phyloP scores from a whole-genome alignment of 2,888 invertebrate species.

The Andrena minutula region DNA sequence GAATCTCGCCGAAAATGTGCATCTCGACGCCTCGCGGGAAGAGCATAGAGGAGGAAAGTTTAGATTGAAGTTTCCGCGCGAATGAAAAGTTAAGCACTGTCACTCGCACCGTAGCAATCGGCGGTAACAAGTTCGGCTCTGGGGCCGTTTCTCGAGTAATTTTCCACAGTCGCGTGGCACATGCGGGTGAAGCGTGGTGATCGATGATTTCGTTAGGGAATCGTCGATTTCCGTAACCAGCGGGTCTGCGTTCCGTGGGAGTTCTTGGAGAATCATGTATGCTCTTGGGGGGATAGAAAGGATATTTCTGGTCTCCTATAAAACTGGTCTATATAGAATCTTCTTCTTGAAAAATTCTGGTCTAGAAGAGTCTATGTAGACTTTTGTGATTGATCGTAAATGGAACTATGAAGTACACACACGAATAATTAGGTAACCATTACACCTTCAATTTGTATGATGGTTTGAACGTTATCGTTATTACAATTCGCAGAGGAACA shows the following conservation, averaged over 20 bases:
- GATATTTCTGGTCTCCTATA: too few species aligned
- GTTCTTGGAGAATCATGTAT: not conserved
- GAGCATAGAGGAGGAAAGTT: slow-evolving; percentile 72
- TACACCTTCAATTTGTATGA: too few species aligned
- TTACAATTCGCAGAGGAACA: too few species aligned
- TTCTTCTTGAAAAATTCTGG: too few species aligned
- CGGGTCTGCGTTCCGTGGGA: not conserved
- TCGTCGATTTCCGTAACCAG: not conserved
- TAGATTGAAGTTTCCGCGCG: slow-evolving; percentile 78
- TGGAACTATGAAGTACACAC: too few species aligned
- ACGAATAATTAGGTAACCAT: too few species aligned
- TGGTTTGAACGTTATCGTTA: too few species aligned
- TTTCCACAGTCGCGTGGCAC: slow-evolving; percentile 19
- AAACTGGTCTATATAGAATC: too few species aligned
- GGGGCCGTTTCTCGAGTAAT: slow-evolving; percentile 42
- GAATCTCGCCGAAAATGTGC: slow-evolving; percentile 41
- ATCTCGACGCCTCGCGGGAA: slow-evolving; percentile 19
- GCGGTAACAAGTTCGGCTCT: slow-evolving; percentile 61
- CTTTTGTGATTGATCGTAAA: too few species aligned
- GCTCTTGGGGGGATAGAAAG: not conserved
- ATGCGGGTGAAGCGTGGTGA: not conserved
- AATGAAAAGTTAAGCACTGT: slow-evolving; percentile 79
- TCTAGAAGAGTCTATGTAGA: too few species aligned
- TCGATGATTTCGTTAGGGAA: not conserved
- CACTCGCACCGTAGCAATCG: slow-evolving; percentile 69